Evolutionary conservation across 2,888 invertebrate species (phyloP), one percentile per base, ranked within the genome.

Genomic region (Portevinia maculata): DNA sequence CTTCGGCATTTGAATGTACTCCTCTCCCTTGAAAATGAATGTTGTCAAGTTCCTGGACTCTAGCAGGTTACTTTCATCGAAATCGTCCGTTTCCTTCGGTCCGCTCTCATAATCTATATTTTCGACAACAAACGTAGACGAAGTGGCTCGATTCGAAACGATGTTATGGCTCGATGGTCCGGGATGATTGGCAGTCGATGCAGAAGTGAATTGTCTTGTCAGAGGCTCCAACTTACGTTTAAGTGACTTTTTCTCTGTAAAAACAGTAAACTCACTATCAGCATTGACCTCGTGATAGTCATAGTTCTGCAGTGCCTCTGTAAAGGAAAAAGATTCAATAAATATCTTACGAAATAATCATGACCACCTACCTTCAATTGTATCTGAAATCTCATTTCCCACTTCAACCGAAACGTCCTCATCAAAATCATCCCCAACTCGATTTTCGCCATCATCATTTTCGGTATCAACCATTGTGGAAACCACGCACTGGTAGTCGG

Each of bases 1-100:
- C 48, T 87, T 86, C 0, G 90, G 87, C 91, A 90, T 90, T 86
- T 91, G 90, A 1, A 90, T 87, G 62, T 89, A 90, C 67, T 89
- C 88, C 52, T 90, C 87, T 1, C 88, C 88, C 30, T 89, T 88
- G 8, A 87, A 88, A 15, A 88, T 87, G 52, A 90, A 90, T 2
- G 88, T 87, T 1, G 87, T 88, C 0, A 89, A 79, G 55, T 87
- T 85, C 28, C 62, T 34, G 2, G 69, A 1, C 17, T 89, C 87
- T 15, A 87, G 13, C 5, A 85, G 11, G 5, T 62, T 21, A 21
- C 39, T 73, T 24, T 46, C 13, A 7, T 81, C 52, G 0, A 64
- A 44, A 13, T 57, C 46, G 0, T 62, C 65, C 8, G 30, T 1
- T 0, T 13, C 2, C 8, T 52, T 50, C 0, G 8, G n/a, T 32